Evolutionary conservation across 2,113 vertebrate species (phyloP).

Genomic region (Thomomys bottae): DNA sequence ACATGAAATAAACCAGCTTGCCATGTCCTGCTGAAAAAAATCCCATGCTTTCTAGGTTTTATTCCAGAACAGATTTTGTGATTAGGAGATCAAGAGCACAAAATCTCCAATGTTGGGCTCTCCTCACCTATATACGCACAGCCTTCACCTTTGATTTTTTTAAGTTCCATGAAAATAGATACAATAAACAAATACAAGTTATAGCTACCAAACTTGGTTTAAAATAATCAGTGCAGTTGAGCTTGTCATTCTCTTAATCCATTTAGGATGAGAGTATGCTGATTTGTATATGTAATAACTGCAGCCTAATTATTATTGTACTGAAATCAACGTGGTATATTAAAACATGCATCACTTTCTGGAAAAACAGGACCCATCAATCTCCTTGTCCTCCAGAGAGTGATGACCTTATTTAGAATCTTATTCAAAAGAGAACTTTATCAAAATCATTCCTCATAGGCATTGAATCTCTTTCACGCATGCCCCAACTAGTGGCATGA

Average conservation of each 20-base stretch:
- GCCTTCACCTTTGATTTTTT: neutral
- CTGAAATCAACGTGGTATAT: conserved; percentile 61
- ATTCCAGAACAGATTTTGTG: neutral
- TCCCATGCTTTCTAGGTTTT: neutral
- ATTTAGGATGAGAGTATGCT: conserved; percentile 4
- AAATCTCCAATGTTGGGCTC: neutral
- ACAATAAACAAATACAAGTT: neutral
- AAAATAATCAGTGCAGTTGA: conserved; percentile 30
- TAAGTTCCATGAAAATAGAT: conserved; percentile 51
- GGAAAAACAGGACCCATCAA: neutral
- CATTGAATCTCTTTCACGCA: neutral
- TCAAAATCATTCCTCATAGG: neutral
- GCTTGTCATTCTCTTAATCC: neutral
- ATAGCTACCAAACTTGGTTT: neutral
- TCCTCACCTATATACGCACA: neutral
- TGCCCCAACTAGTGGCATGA: neutral
- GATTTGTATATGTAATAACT: conserved; percentile 31
- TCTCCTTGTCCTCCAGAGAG: neutral
- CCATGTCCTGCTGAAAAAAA: neutral
- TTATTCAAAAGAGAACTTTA: neutral
- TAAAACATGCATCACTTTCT: conserved; percentile 38
- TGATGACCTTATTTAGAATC: conserved; percentile 66
- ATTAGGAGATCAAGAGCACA: neutral
- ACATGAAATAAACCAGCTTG: neutral
- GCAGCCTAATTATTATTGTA: conserved; percentile 66